Evolutionary conservation across 1,140 invertebrate genomes (phyloP), one percentile per base, ranked within the genome.

Genomic region (Gonioctena quinquepunctata): DNA sequence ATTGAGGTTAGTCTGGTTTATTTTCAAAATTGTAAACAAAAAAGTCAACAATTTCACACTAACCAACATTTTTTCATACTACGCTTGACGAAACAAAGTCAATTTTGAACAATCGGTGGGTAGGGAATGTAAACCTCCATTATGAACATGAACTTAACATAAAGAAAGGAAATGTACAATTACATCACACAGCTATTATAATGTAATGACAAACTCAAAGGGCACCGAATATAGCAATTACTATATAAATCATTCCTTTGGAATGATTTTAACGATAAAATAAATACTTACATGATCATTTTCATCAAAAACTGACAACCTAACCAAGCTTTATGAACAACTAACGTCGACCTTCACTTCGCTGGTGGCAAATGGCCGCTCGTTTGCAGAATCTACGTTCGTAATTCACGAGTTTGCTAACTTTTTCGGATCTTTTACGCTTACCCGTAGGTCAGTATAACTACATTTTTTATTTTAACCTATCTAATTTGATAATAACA

Each of bases 1-100:
- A 79, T 80, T 84, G 80, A 82, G 82, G 82, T 84, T 84, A 82
- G 74, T 72, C 76, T 62, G 71, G 69, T 76, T 77, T 76, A 66
- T 76, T 79, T 77, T 57, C 62, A 76, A 79, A 82, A 79, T 78
- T 67, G 79, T 82, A 82, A 83, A 83, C 82, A 82, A 81, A 72
- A 81, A 81, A 79, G 76, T 26, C 11, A 69, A 57, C 27, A 60
- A 49, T 63, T 68, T 69, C 28, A 33, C 4, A 54, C 7, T 11
- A 56, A 7, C n/a, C 11, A 25, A 42, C 33, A 42, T n/a, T n/a
- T n/a, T n/a, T n/a, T n/a, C n/a, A n/a, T n/a, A n/a, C n/a, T n/a
- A n/a, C n/a, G n/a, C n/a, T n/a, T n/a, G n/a, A n/a, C n/a, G n/a
- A n/a, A n/a, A n/a, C n/a, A n/a, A n/a, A n/a, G n/a, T n/a, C n/a